phyloP scores from a whole-genome alignment of 2,113 vertebrate species.

The Rhombomys opimus region DNA sequence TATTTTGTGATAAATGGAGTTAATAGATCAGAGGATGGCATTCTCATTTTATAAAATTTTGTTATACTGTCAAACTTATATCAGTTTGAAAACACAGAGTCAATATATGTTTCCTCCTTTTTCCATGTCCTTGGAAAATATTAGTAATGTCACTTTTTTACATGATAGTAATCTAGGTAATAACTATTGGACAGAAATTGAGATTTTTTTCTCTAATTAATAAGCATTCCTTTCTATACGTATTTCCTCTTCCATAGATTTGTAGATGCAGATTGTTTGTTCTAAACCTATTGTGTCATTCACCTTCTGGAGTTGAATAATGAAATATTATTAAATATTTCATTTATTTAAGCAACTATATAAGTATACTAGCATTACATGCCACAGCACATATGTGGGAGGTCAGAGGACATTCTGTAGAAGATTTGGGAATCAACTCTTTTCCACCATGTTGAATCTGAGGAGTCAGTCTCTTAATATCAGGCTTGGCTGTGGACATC shows the following conservation, averaged over 20 bases:
- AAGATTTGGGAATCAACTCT: neutral
- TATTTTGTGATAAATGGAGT: neutral
- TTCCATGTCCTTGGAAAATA: neutral
- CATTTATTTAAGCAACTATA: neutral
- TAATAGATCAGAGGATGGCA: neutral
- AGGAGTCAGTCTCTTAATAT: neutral
- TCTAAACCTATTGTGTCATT: neutral
- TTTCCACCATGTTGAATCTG: neutral
- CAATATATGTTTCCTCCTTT: neutral
- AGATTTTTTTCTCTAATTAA: neutral
- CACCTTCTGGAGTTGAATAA: neutral
- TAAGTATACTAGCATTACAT: neutral
- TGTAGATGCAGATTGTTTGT: neutral
- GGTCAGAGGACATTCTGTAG: neutral
- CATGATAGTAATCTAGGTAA: neutral
- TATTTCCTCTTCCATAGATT: neutral
- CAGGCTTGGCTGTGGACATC: accelerated
- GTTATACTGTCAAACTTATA: neutral
- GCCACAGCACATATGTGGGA: neutral
- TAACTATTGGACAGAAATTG: neutral
- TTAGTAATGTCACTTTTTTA: neutral
- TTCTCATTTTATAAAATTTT: neutral
- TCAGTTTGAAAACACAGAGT: neutral
- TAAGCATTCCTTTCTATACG: neutral
- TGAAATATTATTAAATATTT: neutral